phyloP scores from a whole-genome alignment of 2,113 vertebrate genomes.

The Neoarius graeffei region DNA sequence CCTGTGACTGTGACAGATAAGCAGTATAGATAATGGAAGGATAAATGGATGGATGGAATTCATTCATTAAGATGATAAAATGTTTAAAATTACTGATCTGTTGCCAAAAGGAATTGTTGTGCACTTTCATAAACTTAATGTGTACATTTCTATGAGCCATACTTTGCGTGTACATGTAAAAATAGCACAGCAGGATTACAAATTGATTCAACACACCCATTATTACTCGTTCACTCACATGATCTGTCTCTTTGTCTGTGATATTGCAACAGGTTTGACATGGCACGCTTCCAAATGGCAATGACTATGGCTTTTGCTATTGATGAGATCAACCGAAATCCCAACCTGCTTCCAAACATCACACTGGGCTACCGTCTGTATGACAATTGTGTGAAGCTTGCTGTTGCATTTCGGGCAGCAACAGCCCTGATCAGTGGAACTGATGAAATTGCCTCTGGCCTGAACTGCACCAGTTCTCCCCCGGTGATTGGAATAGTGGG shows the following conservation, averaged over 20 bases:
- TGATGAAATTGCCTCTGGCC: conserved; percentile 39
- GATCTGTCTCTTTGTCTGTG: not conserved
- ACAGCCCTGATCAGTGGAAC: conserved; percentile 58
- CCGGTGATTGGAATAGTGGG: conserved; percentile 67
- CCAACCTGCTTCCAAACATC: conserved; percentile 61
- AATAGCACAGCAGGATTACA: not conserved
- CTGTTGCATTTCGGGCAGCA: conserved; percentile 60
- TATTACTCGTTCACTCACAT: not conserved
- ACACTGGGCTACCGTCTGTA: conserved; percentile 67
- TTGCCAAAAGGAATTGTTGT: not conserved
- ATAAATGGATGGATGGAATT: too few relatives aligned
- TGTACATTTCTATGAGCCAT: not conserved
- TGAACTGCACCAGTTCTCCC: conserved; percentile 56
- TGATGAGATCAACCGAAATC: conserved; percentile 66
- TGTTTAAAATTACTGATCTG: not conserved
- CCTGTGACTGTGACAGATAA: too few relatives aligned
- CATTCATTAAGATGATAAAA: not conserved
- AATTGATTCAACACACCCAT: not conserved
- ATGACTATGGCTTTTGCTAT: conserved; percentile 69
- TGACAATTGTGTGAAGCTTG: conserved; percentile 65
- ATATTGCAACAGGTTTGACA: conserved; percentile 58
- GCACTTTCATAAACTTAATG: not conserved
- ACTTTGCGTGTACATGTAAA: not conserved
- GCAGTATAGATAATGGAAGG: too few relatives aligned
- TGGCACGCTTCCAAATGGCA: conserved; percentile 60